A percentile compares a stretch with the other conserved stretches of the same genome.
phyloP scores from a whole-genome alignment of 2,888 invertebrate genomes.

The Cantharis nigra region DNA sequence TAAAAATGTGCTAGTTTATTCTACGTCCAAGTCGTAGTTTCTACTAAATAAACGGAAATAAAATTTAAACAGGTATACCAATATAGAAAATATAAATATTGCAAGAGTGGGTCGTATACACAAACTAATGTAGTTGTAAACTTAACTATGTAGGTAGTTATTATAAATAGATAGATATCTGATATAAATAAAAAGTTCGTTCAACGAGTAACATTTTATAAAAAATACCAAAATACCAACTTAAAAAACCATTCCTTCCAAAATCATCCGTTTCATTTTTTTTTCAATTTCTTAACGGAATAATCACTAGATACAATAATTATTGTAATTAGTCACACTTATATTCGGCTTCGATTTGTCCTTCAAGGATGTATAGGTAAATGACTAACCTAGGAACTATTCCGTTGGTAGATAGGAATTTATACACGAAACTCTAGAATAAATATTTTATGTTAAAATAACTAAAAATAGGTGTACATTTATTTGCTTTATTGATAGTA shows the following conservation, averaged over 20 bases:
- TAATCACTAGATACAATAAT: background rate
- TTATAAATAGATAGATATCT: background rate
- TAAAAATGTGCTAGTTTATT: background rate
- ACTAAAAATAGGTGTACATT: background rate
- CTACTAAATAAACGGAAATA: constrained; percentile 1
- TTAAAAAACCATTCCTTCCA: background rate
- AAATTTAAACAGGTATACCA: background rate
- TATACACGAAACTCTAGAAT: constrained; percentile 3
- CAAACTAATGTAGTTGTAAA: background rate
- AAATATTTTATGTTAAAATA: background rate
- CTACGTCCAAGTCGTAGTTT: background rate
- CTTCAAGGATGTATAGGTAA: constrained; percentile 24
- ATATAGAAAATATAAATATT: background rate
- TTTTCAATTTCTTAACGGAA: background rate
- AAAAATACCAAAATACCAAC: background rate
- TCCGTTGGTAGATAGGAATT: constrained; percentile 18
- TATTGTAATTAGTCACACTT: constrained; percentile 19
- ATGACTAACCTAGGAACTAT: constrained; percentile 22
- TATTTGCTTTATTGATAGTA: background rate
- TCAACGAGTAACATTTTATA: background rate
- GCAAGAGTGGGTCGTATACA: background rate
- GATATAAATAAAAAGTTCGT: constrained; percentile 2
- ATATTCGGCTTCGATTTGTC: constrained; percentile 22
- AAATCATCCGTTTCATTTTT: background rate
- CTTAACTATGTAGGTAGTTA: background rate